Percentiles rank a stretch among this genome's conserved stretches.
Conservation (phyloP, 1,140 invertebrate species). For the Drosophila sp. region DNA sequence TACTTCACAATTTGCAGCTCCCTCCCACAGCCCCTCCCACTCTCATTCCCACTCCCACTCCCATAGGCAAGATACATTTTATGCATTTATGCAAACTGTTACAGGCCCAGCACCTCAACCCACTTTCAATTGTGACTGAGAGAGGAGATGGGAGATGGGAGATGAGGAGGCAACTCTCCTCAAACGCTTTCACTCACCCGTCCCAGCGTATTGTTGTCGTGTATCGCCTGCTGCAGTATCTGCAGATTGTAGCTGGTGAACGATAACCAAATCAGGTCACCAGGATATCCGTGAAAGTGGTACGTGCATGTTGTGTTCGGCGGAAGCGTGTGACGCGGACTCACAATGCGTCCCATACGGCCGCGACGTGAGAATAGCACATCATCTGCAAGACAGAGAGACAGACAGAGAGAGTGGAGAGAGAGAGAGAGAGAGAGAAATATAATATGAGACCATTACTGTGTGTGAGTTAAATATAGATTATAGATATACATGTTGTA, state of each 20-base stretch:
- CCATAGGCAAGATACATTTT: constrained; percentile 32
- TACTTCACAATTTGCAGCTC: constrained; percentile 42
- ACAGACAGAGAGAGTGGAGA: constrained; percentile 21
- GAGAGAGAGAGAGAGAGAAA: constrained; percentile 22
- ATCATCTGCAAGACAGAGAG: constrained; percentile 77
- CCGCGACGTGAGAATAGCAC: constrained; percentile 86
- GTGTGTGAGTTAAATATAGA: constrained; percentile 46
- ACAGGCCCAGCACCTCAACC: constrained; percentile 5
- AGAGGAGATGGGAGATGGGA: background rate
- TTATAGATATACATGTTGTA: constrained; percentile 48
- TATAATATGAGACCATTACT: constrained; percentile 4
- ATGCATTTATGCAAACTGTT: constrained; percentile 74
- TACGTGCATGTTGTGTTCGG: constrained; percentile 94
- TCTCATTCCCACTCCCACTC: constrained; percentile 1
- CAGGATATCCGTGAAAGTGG: constrained; percentile 91
- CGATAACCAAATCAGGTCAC: constrained; percentile 94
- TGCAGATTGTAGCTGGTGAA: constrained; percentile 93
- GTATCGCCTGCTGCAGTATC: constrained; percentile 86
- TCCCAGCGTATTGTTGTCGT: constrained; percentile 84
- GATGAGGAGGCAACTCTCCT: background rate
- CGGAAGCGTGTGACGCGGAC: constrained; percentile 92
- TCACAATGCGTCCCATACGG: constrained; percentile 88
- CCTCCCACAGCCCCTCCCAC: background rate
- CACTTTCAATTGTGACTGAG: constrained; percentile 6
- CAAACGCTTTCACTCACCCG: constrained; percentile 74